phyloP scores from a whole-genome alignment of 2,113 vertebrate genomes.

The Oceanodroma tethys region DNA sequence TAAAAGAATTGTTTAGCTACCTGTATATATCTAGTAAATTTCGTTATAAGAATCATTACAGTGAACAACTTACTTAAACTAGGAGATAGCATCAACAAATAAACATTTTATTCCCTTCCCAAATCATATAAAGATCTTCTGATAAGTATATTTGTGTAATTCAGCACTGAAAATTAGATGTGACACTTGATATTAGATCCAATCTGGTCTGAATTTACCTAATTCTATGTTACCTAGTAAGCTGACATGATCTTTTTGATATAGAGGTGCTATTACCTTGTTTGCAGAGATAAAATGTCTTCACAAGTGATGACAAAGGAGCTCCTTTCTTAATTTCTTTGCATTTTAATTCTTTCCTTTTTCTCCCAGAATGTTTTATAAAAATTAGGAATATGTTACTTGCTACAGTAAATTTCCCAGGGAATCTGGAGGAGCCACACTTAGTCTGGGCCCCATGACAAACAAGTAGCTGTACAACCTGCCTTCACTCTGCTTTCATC shows the following conservation, averaged over 20 bases:
- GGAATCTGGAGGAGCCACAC: not conserved
- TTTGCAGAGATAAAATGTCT: not conserved
- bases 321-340: not conserved
- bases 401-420: not conserved
- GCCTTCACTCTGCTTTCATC: not conserved
- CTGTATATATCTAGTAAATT: not conserved
- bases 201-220: slow-evolving; percentile 9
- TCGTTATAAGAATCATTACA: not conserved
- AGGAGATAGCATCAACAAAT: not conserved
- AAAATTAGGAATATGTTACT: not conserved
- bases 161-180: not conserved
- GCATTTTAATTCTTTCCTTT: not conserved
- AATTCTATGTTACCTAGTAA: not conserved
- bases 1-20: not conserved
- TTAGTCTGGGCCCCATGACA: not conserved
- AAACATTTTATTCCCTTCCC: not conserved
- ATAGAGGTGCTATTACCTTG: not conserved
- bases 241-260: not conserved
- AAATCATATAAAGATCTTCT: not conserved
- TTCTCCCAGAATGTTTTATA: not conserved
- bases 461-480: not conserved
- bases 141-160: not conserved
- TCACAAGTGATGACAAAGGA: not conserved
- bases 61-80: not conserved
- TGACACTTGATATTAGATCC: not conserved